Conservation (phyloP, 2,797 vertebrate genomes). For the Falco columbarius region DNA sequence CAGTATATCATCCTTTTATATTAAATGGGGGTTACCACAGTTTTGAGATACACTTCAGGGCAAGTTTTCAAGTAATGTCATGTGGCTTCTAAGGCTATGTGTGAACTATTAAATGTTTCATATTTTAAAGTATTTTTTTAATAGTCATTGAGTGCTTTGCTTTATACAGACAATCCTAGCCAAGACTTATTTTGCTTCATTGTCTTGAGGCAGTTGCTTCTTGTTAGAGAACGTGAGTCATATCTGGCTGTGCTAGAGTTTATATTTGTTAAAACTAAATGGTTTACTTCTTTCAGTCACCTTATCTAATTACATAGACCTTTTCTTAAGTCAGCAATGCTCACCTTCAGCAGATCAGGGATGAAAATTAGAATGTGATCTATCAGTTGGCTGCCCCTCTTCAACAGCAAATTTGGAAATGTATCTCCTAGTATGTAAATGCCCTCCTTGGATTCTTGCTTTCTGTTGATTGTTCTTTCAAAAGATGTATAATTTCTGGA, state of each 20-base stretch:
- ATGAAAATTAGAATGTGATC: not conserved
- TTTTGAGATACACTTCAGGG: not conserved
- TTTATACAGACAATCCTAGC: not conserved
- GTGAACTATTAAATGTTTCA: not conserved
- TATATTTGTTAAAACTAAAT: not conserved
- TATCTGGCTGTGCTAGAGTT: not conserved
- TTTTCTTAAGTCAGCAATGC: not conserved
- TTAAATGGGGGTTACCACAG: not conserved
- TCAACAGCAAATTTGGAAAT: not conserved
- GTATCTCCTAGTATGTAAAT: not conserved
- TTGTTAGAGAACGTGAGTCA: not conserved
- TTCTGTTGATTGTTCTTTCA: not conserved
- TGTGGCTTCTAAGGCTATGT: not conserved
- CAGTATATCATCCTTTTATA: not conserved
- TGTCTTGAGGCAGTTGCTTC: not conserved
- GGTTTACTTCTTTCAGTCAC: not conserved
- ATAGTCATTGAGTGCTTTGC: not conserved
- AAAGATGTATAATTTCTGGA: not conserved
- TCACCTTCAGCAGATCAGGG: not conserved
- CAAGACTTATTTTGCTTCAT: not conserved
- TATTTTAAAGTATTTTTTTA: not conserved
- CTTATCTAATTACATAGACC: not conserved
- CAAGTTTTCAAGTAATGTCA: not conserved
- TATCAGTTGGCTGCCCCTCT: not conserved
- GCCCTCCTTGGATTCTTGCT: not conserved